Conservation (phyloP, 1,140 invertebrate genomes). For the Ceratina calcarata region DNA sequence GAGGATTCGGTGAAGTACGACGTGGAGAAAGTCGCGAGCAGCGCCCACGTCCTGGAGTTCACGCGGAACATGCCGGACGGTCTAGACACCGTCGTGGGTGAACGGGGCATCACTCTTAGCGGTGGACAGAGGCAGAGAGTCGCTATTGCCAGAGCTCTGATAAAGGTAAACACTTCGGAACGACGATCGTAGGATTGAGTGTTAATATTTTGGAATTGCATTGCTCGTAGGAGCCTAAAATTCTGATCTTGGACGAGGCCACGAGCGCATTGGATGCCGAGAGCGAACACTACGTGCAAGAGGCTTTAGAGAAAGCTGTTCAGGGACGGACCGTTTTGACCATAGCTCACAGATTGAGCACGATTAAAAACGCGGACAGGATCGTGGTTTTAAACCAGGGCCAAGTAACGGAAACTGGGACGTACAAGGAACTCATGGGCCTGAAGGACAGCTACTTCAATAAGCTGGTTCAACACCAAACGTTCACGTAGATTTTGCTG, state of each 20-base stretch:
- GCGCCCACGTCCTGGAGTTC: slow-evolving; percentile 92
- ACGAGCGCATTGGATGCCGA: slow-evolving; percentile 95
- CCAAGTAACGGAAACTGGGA: slow-evolving; percentile 90
- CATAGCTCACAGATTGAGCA: slow-evolving; percentile 96
- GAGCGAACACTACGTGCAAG: slow-evolving; percentile 93
- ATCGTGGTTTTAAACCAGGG: slow-evolving; percentile 95
- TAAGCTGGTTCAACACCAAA: slow-evolving; percentile 85
- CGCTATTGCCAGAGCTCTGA: slow-evolving; percentile 94
- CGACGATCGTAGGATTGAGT: neutral
- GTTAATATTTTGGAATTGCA: slow-evolving; percentile 66
- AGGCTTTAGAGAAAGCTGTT: slow-evolving; percentile 90
- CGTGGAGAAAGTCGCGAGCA: slow-evolving; percentile 83
- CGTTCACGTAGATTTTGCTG: slow-evolving; percentile 74
- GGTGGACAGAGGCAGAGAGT: slow-evolving; percentile 94
- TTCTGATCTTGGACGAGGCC: slow-evolving; percentile 93
- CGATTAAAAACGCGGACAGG: slow-evolving; percentile 93
- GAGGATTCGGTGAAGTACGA: slow-evolving; percentile 80
- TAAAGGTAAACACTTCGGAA: slow-evolving; percentile 83
- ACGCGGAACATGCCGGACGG: slow-evolving; percentile 86
- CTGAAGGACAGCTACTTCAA: slow-evolving; percentile 83
- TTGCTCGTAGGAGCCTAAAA: slow-evolving; percentile 87
- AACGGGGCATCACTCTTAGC: slow-evolving; percentile 90
- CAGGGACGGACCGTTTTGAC: slow-evolving; percentile 93
- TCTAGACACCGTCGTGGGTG: slow-evolving; percentile 90
- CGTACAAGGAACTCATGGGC: slow-evolving; percentile 86